phyloP scores from a whole-genome alignment of 2,113 vertebrate species.

The Atrichornis clamosus region DNA sequence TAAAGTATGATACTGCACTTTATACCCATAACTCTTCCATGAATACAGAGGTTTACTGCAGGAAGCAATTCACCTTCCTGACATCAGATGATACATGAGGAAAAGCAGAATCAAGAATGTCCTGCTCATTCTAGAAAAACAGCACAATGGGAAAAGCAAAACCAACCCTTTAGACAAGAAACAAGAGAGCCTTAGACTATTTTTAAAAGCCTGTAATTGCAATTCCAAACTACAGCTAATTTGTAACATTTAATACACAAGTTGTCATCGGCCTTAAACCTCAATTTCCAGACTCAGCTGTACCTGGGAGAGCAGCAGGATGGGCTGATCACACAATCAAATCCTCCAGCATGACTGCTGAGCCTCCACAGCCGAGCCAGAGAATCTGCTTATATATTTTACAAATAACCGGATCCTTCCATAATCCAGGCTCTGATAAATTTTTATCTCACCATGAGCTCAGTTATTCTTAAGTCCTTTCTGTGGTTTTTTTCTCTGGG shows the following conservation, averaged over 20 bases:
- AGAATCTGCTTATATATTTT: constrained; percentile 49
- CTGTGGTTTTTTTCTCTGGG: not conserved
- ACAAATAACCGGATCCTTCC: constrained; percentile 38
- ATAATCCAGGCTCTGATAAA: constrained; percentile 49
- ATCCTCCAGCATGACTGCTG: not conserved
- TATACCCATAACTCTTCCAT: not conserved
- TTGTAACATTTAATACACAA: not conserved
- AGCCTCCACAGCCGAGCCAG: not conserved
- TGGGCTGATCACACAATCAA: not conserved
- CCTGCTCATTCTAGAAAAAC: not conserved
- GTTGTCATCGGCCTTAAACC: not conserved
- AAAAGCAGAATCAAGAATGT: not conserved
- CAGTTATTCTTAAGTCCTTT: constrained; percentile 23
- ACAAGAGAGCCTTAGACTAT: not conserved
- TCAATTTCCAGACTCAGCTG: not conserved
- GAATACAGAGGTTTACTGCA: not conserved
- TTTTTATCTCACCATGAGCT: constrained; percentile 42
- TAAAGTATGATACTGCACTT: not conserved
- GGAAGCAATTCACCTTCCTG: not conserved
- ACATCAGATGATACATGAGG: not conserved
- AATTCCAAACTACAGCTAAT: not conserved
- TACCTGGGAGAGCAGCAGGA: not conserved
- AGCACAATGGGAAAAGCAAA: not conserved
- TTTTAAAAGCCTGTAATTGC: not conserved
- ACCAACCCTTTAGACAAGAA: not conserved